phyloP scores from a whole-genome alignment of 2,113 vertebrate species.

The Thunnus maccoyii region DNA sequence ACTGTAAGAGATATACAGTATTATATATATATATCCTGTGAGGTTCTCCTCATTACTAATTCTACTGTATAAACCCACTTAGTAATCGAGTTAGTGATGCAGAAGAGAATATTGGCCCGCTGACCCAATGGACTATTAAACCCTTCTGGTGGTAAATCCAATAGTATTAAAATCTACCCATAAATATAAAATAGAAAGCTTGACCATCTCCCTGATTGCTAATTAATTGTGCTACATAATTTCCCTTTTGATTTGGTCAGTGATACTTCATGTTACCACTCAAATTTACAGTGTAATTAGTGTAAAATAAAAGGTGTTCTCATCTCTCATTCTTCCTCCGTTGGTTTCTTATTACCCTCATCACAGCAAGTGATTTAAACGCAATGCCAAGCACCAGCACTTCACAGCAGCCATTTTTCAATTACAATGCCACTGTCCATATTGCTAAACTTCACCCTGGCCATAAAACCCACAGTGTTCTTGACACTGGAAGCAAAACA shows the following conservation, averaged over 20 bases:
- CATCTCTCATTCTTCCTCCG: slow-evolving; percentile 47
- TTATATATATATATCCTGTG: neutral
- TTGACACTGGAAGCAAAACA: neutral
- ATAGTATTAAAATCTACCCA: slow-evolving; percentile 28
- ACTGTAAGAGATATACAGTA: neutral
- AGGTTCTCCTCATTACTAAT: neutral
- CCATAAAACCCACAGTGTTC: slow-evolving; percentile 9
- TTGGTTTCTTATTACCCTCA: slow-evolving; percentile 59
- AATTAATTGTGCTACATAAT: slow-evolving; percentile 70
- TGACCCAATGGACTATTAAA: slow-evolving; percentile 23
- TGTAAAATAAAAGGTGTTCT: slow-evolving; percentile 60
- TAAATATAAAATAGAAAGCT: slow-evolving; percentile 60
- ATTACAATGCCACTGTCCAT: slow-evolving; percentile 36
- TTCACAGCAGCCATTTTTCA: slow-evolving; percentile 30
- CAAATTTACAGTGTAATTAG: slow-evolving; percentile 76
- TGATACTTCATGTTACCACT: slow-evolving; percentile 62
- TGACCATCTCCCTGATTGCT: slow-evolving; percentile 58
- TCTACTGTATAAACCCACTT: neutral
- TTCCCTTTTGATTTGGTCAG: slow-evolving; percentile 69
- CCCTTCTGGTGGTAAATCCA: slow-evolving; percentile 10
- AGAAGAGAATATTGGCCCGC: neutral
- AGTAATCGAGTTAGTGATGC: slow-evolving; percentile 1
- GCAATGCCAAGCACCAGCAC: slow-evolving; percentile 5
- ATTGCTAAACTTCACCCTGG: slow-evolving; percentile 27
- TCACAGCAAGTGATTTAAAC: slow-evolving; percentile 55